Evolutionary conservation across 2,888 invertebrate genomes (phyloP).

Genomic region (Galerucella pusilla): DNA sequence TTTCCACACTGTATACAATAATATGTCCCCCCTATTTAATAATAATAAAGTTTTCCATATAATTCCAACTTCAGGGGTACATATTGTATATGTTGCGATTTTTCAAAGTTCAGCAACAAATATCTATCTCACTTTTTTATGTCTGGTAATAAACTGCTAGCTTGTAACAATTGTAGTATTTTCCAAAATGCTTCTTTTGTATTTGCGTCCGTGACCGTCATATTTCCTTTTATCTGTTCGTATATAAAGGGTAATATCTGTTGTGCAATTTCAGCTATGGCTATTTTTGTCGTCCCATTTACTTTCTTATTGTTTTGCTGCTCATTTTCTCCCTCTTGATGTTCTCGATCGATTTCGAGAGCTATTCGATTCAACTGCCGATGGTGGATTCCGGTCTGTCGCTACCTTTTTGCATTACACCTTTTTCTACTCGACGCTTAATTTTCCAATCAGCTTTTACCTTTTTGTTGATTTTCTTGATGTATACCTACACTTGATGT

Average conservation of each 20-base stretch:
- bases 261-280: slow-evolving; percentile 16
- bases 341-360: slow-evolving; percentile 6
- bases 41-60: too few relatives aligned
- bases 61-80: too few relatives aligned
- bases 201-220: slow-evolving; percentile 1
- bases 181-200: background rate
- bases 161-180: background rate
- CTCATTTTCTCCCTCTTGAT: background rate
- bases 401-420: background rate
- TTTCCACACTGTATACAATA: too few relatives aligned
- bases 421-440: background rate
- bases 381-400: slow-evolving; percentile 1
- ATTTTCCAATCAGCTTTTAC: background rate
- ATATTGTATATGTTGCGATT: too few relatives aligned
- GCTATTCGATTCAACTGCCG: background rate
- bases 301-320: slow-evolving; percentile 12
- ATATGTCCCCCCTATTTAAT: too few relatives aligned
- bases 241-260: slow-evolving; percentile 5
- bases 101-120: too few relatives aligned
- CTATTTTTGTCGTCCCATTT: slow-evolving; percentile 19
- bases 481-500: background rate
- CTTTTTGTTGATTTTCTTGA: background rate
- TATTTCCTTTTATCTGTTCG: background rate
- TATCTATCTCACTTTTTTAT: too few relatives aligned
- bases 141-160: background rate